A percentile compares a stretch with the other conserved stretches of the same genome.
Conservation (phyloP, 2,113 vertebrate species). For the Thunnus maccoyii region DNA sequence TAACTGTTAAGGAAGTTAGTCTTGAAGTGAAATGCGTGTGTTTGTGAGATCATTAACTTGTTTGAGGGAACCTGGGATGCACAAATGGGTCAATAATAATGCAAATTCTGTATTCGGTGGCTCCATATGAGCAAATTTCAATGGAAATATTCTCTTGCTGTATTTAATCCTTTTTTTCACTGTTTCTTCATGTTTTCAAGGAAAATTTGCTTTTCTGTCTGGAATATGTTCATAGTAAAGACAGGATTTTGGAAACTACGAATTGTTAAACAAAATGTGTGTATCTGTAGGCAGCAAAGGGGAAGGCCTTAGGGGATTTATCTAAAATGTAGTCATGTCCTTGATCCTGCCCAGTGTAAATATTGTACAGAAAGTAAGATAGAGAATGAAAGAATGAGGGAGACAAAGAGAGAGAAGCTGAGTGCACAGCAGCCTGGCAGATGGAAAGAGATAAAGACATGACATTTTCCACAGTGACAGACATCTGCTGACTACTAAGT, state of each 20-base stretch:
- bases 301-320: neutral
- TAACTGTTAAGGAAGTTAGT: constrained; percentile 30
- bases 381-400: neutral
- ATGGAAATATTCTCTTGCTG: no score
- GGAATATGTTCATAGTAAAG: no score
- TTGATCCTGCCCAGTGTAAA: neutral
- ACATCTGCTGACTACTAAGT: constrained; percentile 62
- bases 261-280: no score
- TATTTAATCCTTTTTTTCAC: no score
- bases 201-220: no score
- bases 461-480: constrained; percentile 57
- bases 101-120: no score
- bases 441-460: constrained; percentile 48
- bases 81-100: no score
- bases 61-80: neutral
- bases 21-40: constrained; percentile 3
- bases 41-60: constrained; percentile 37
- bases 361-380: constrained; percentile 1
- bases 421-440: constrained; percentile 23
- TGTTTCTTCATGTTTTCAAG: no score
- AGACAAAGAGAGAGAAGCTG: neutral
- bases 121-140: no score
- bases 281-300: neutral
- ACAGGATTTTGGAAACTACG: neutral
- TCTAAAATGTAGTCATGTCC: neutral